Evolutionary conservation across 37 sponge, comb jelly and placozoan genomes (phyloP).

Genomic region (Mnemiopsis leidyi): DNA sequence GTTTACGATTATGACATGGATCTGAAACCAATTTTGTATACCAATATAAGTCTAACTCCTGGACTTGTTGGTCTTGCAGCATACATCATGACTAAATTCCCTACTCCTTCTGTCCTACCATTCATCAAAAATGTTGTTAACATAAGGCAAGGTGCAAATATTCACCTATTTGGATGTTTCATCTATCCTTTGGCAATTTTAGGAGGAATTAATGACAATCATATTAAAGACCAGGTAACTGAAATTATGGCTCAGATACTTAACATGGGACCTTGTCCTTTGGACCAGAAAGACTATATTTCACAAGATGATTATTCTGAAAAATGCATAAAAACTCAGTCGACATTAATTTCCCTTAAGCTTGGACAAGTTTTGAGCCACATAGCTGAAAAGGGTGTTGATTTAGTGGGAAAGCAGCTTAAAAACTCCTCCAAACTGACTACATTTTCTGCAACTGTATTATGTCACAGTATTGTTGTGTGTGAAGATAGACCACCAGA

Average conservation of each 20-base stretch:
- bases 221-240: not conserved
- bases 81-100: conserved; percentile 36
- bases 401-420: not conserved
- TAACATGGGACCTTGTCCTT: conserved; percentile 41
- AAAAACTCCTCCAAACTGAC: not conserved
- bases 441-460: conserved; percentile 4
- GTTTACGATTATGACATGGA: not conserved
- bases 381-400: conserved; percentile 33
- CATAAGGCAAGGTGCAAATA: not conserved
- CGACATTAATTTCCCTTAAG: not conserved
- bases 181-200: conserved; percentile 14
- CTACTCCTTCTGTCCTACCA: conserved; percentile 41
- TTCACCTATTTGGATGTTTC: conserved; percentile 14
- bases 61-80: conserved; percentile 37
- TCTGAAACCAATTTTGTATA: not conserved
- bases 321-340: conserved; percentile 16
- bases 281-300: not conserved
- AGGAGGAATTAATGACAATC: conserved; percentile 11
- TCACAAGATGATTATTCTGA: conserved; percentile 35
- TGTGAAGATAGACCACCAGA: conserved; percentile 20
- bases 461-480: conserved; percentile 33
- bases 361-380: conserved; percentile 36
- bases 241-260: conserved; percentile 19
- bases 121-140: conserved; percentile 3
- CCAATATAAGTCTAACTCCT: conserved; percentile 30